Evolutionary conservation across 2,113 vertebrate genomes (phyloP), one percentile per base, ranked within the genome.

Genomic region (Calidris pugnax): DNA sequence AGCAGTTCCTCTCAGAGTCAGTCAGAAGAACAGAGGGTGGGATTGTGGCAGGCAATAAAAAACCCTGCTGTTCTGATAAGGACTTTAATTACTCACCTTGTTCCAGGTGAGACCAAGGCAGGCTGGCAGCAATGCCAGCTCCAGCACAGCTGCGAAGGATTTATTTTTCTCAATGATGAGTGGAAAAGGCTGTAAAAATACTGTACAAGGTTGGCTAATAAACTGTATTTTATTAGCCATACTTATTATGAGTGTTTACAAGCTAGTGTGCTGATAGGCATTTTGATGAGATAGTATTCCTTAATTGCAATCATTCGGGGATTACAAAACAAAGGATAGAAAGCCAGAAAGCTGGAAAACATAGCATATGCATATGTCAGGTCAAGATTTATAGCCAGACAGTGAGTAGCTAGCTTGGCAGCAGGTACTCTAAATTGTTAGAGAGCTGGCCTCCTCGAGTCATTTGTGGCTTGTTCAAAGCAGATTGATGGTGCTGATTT

Each of bases 321-420:
- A 91, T 89, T 95, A 75, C 71, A 91, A 93, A 95, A 72, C 64
- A 69, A 89, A 75, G 66, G 80, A 6, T n/a, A 41, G 60, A 45
- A 85, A 68, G 64, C 37, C 92, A 96, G 79, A 95, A 94, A 76
- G 47, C 87, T 97, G 92, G 89, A 90, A 96, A 87, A 87, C 91
- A 62, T 91, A 85, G 89, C 86, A 84, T 83, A 39, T 74, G 50
- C 90, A 64, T 96, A 81, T 96, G 95, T 96, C 92, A 95, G 93
- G 85, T 76, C 63, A 93, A 95, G 94, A 97, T 98, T 97, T 97
- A 97, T 87, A 94, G 97, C 68, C 83, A 93, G 86, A 90, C 30
- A 93, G 91, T 32, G 87, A 97, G 71, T 73, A 96, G 75, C 89
- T 92, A 56, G 24, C 91, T 93, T 97, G 96, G 95, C 95, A 97